Percentiles rank a stretch among this genome's conserved stretches.
These are phyloP conservation scores for Pangasius mekongensis DNA, from an alignment of 2,797 vertebrate species.

Conservation along the genomic window DNA sequence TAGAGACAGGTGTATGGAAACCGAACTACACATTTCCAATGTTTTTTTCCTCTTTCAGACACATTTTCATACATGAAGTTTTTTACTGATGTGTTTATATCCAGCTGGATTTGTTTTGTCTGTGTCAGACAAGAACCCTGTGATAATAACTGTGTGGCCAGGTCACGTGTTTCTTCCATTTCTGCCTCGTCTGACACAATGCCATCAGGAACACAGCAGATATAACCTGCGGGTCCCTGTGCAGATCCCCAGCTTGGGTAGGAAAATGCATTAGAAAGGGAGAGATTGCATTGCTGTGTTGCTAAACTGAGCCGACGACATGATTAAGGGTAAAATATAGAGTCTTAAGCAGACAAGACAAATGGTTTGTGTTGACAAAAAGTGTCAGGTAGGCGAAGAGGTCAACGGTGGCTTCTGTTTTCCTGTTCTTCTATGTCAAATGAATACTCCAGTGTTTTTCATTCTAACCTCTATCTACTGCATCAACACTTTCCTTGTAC, in stretches of 20 bases:
- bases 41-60: not conserved
- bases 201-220: constrained; percentile 44
- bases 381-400: not conserved
- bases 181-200: constrained; percentile 38
- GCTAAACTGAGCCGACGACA: constrained; percentile 15
- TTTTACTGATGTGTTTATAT: constrained; percentile 30
- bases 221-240: constrained; percentile 40
- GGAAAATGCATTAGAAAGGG: constrained; percentile 54
- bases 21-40: not conserved
- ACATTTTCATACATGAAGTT: not conserved
- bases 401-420: not conserved
- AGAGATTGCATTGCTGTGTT: constrained; percentile 8
- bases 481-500: too few species aligned
- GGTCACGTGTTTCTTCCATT: constrained; percentile 25
- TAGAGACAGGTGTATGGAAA: not conserved
- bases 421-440: not conserved
- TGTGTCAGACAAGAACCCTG: constrained; percentile 32
- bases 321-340: constrained; percentile 27
- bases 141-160: constrained; percentile 50
- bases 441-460: not conserved
- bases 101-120: constrained; percentile 49
- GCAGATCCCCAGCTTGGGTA: not conserved
- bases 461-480: too few species aligned
- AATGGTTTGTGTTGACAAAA: constrained; percentile 15
- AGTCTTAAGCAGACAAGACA: constrained; percentile 32